Evolutionary conservation across 1,140 invertebrate species (phyloP).

Genomic region (Rhopalosiphum maidis): DNA sequence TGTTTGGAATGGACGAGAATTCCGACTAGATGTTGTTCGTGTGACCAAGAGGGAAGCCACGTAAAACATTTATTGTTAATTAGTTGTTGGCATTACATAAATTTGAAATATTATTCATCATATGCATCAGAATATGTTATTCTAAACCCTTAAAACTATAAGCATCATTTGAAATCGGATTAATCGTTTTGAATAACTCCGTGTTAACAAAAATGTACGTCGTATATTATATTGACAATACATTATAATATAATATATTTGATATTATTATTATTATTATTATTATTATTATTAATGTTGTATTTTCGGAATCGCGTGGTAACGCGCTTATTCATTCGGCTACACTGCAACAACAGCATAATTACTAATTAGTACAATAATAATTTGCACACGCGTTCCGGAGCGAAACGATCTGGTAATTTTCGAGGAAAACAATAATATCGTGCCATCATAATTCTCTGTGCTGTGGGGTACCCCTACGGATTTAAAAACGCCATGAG

Average conservation of each 20-base stretch:
- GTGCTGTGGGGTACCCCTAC: neutral
- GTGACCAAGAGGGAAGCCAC: too few species aligned
- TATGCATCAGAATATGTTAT: too few species aligned
- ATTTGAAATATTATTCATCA: too few species aligned
- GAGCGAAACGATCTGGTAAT: constrained; percentile 6
- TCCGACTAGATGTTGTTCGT: too few species aligned
- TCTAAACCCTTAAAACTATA: too few species aligned
- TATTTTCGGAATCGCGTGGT: neutral
- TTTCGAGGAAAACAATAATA: neutral
- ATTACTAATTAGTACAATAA: neutral
- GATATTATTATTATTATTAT: too few species aligned
- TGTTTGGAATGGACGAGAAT: too few species aligned
- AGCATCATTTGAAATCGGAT: too few species aligned
- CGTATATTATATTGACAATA: neutral
- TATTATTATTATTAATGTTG: too few species aligned
- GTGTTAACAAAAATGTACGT: neutral
- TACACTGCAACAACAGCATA: neutral
- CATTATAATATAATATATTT: neutral
- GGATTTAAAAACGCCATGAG: neutral
- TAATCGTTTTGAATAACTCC: too few species aligned
- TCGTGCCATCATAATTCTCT: neutral
- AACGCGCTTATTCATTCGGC: neutral
- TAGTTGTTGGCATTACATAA: too few species aligned
- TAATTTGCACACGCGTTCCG: neutral
- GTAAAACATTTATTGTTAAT: too few species aligned